A percentile compares a stretch with the other conserved stretches of the same genome.
These are phyloP conservation scores for Stenurella melanura DNA, from an alignment of 2,888 invertebrate species.

Conservation along the genomic window DNA sequence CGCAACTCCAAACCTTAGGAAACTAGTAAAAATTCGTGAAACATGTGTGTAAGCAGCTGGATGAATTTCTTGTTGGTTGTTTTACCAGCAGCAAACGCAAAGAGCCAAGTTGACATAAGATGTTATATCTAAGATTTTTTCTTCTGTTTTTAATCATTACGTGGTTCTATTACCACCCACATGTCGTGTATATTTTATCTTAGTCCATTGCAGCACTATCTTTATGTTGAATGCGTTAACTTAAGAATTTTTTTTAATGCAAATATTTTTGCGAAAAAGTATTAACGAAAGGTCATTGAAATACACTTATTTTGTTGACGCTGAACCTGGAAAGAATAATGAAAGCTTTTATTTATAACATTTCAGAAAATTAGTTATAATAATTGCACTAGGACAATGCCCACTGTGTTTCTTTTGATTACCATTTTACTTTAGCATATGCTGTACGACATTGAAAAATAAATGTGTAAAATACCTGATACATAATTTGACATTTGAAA, in stretches of 20 bases:
- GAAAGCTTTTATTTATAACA: too few species aligned
- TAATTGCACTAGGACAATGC: too few species aligned
- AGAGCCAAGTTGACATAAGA: slow-evolving; percentile 22
- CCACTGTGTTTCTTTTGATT: too few species aligned
- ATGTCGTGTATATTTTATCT: slow-evolving; percentile 33
- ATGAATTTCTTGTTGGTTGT: slow-evolving; percentile 26
- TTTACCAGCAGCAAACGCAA: slow-evolving; percentile 9
- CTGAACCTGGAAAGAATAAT: too few species aligned
- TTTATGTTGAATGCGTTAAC: neutral
- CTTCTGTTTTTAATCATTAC: slow-evolving; percentile 31
- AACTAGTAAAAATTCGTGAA: slow-evolving; percentile 31
- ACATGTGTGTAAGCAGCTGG: slow-evolving; percentile 38
- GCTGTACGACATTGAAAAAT: too few species aligned
- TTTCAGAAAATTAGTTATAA: too few species aligned
- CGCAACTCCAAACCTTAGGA: slow-evolving; percentile 10
- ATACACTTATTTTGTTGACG: neutral
- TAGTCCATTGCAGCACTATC: slow-evolving; percentile 4
- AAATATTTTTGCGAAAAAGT: slow-evolving; percentile 20
- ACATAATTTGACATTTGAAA: too few species aligned
- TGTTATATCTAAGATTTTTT: slow-evolving; percentile 13
- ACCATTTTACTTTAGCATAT: too few species aligned
- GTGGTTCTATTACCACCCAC: slow-evolving; percentile 34
- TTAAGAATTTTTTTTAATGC: neutral
- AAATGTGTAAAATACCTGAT: too few species aligned
- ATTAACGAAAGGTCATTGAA: slow-evolving; percentile 1